Evolutionary conservation across 2,797 vertebrate genomes (phyloP), one percentile per base, ranked within the genome.

Genomic region (Myripristis jacobus): DNA sequence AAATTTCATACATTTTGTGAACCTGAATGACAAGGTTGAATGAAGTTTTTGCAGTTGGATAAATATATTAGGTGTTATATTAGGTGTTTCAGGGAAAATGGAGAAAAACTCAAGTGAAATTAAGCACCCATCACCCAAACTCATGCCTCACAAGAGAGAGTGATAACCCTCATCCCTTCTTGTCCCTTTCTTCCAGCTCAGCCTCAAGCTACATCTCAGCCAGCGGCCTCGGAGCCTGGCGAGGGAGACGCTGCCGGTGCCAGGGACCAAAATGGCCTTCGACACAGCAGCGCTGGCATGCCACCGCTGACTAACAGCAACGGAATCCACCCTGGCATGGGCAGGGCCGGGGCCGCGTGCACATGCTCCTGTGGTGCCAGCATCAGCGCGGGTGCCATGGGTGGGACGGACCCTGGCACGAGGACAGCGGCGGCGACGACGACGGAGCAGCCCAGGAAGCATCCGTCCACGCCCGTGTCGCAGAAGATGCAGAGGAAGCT

Each of bases 401-500:
- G 62, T 2, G 74, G 53, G 43, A 51, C 78, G 0, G 81, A 38
- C 50, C 21, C 74, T 0, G 73, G 71, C 18, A n/a, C n/a, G n/a
- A n/a, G n/a, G 9, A 55, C 16, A 48, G 5, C 18, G 25, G 22
- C 65, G 0, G 76, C 48, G n/a, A 13, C 54, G 0, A 43, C 53
- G 19, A 25, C 54, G 0, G 87, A 89, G 74, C 92, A 96, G 70
- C 94, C 87, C 70, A 92, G 84, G 89, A 97, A 91, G 82, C 92
- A 95, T 79, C 92, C 93, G 0, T 91, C 95, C 34, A 85, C 52
- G 56, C 95, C 95, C 0, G 97, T 98, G 85, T 96, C 97, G 10
- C 95, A 97, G 89, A 97, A 96, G 88, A 92, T 99, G 95, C 97
- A 98, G 84, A 93, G 91, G 77, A 98, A 99, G 86, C 91, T 99